A percentile compares a stretch with the other conserved stretches of the same genome.
Evolutionary conservation across 2,797 vertebrate genomes (phyloP).

Genomic region (Chloroceryle amazona): DNA sequence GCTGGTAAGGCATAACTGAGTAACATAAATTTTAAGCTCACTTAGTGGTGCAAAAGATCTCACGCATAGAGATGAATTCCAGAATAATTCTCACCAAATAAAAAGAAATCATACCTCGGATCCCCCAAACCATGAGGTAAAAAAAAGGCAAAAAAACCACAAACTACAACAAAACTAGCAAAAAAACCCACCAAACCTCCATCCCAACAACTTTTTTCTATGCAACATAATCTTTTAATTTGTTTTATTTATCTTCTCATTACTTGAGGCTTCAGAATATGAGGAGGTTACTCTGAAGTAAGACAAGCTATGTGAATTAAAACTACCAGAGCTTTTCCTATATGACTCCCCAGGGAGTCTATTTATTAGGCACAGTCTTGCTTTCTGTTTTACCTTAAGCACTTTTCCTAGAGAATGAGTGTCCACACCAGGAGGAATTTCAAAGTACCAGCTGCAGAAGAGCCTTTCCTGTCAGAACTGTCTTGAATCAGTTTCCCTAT

Average conservation of each 20-base stretch:
- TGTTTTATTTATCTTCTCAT: background rate
- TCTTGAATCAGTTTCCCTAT: background rate
- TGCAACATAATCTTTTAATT: background rate
- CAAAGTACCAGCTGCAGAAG: constrained; percentile 5
- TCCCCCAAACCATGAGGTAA: background rate
- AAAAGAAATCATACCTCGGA: background rate
- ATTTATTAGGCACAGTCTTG: constrained; percentile 41
- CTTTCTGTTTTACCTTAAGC: constrained; percentile 42
- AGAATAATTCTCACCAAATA: background rate
- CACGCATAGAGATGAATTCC: background rate
- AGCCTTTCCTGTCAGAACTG: background rate
- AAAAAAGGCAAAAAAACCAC: rapidly evolving
- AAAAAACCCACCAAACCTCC: no score
- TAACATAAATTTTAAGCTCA: background rate
- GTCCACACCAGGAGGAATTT: constrained; percentile 1
- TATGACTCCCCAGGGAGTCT: background rate
- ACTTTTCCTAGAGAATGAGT: background rate
- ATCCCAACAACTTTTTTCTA: background rate
- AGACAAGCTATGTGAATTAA: background rate
- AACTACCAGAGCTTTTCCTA: background rate
- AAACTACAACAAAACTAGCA: background rate
- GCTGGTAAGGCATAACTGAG: background rate
- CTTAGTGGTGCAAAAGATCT: background rate
- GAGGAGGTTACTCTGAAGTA: background rate
- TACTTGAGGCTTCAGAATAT: background rate